Evolutionary conservation across 1,140 invertebrate genomes (phyloP).

Genomic region (Drosophila auraria): DNA sequence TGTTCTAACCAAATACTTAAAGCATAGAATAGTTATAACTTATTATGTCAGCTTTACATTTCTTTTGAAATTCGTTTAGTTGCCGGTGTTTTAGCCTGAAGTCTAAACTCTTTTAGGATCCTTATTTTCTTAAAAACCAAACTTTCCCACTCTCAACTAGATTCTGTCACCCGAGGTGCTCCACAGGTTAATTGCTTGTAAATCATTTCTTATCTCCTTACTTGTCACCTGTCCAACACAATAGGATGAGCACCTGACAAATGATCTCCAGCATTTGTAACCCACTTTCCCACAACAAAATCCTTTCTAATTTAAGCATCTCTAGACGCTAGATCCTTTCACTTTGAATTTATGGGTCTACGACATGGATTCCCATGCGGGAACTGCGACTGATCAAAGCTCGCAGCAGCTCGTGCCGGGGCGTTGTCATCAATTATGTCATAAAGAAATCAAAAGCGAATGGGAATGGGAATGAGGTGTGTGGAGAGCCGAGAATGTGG

Average conservation of each 20-base stretch:
- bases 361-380: constrained; percentile 28
- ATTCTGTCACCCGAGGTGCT: background rate
- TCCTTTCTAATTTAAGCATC: constrained; percentile 60
- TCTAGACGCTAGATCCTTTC: constrained; percentile 46
- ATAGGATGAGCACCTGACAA: constrained; percentile 40
- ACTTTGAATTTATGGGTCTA: constrained; percentile 30
- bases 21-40: background rate
- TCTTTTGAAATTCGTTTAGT: background rate
- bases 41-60: background rate
- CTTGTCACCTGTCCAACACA: constrained; percentile 39
- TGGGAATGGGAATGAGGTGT: constrained; percentile 12
- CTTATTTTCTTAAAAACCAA: background rate
- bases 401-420: constrained; percentile 44
- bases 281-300: constrained; percentile 42
- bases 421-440: constrained; percentile 65
- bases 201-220: constrained; percentile 25
- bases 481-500: constrained; percentile 8
- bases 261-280: background rate
- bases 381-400: constrained; percentile 15
- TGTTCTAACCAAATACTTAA: background rate
- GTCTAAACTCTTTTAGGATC: too few relatives aligned
- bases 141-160: background rate
- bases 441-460: constrained; percentile 43
- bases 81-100: too few relatives aligned
- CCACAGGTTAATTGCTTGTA: constrained; percentile 5